Evolutionary conservation across 2,797 vertebrate species (phyloP), one percentile per base, ranked within the genome.

Genomic region (Sparus aurata): DNA sequence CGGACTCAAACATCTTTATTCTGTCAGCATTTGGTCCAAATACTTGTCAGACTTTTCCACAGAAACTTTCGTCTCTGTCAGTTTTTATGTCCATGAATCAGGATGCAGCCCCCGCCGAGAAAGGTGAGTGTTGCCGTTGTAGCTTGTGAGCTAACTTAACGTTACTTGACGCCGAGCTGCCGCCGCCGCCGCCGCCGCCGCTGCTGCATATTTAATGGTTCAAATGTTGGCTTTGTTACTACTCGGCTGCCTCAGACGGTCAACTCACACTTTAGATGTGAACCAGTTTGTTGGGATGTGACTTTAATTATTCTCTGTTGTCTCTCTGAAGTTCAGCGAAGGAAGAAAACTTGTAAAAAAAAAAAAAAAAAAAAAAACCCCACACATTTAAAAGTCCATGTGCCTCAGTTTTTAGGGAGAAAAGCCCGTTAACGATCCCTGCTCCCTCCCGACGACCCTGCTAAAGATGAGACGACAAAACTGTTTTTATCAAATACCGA

Each of bases 61-160:
- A 70, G 25, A 75, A 76, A 81, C 69, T 77, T 82, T 75, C 3
- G 9, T 55, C 69, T 73, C 80, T 18, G 80, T 50, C 74, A n/a
- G 70, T 77, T 89, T 92, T 85, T 90, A 90, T 92, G 91, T 91
- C 80, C 71, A 85, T 68, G 65, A 86, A 69, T 89, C 93, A 96
- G 95, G 94, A 98, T 98, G 97, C 97, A 98, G 93, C 97, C 97
- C 88, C 97, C 97, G 85, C 97, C 97, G 92, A 97, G 97, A 94
- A 98, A 98, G 97, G 97, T 98, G 93, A 96, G 96, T 87, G 79
- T 75, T 83, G 8, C 83, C 59, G 77, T 69, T 66, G 88, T 91
- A 93, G 91, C 91, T 50, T 22, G 43, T 34, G 22, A 79, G 27
- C 27, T 27, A 27, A 84, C 87, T 88, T 92, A 93, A 79, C 82